Evolutionary conservation across 53 echinoderm and acorn worm species (phyloP), one percentile per base, ranked within the genome.

Genomic region (Holothuria scabra): DNA sequence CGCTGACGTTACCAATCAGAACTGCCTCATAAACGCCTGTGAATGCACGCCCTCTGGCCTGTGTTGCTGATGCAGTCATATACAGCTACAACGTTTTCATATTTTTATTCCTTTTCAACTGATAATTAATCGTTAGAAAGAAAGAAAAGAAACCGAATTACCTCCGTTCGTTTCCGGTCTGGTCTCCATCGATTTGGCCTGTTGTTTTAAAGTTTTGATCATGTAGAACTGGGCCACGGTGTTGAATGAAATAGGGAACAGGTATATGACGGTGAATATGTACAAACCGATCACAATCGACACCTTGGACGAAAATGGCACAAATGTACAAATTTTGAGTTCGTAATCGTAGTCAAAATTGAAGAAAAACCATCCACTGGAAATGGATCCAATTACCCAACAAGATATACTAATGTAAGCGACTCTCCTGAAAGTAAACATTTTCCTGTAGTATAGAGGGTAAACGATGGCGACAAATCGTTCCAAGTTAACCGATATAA

Each of bases 401-500:
- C 93, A 93, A 8, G 74, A 80, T 0, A 87, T 59, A 74, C 91
- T 85, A 81, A 93, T 89, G 28, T 89, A 41, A 37, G 65, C 56
- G 30, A 84, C 84, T 5, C 84, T 80, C 13, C 38, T 76, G 21
- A 74, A 60, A 18, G 91, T 86, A 83, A 86, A 95, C 41, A 88
- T 70, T 3, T 28, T 57, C 85, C 87, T 89, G 84, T 95, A 93
- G 67, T 80, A 82, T 34, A 93, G 70, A 19, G 95, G 95, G 75
- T 91, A 86, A 2, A 95, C 93, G 31, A 95, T 84, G 60, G 95
- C 95, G 46, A 93, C 81, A 69, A 85, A 95, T n/a, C 95, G 89
- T 87, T 95, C 95, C 79, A 89, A 68, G 16, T 91, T 93, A 44
- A 95, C 87, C 19, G 88, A 74, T 13, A 93, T 57, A 28, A 95